Percentiles rank a stretch among this genome's conserved stretches.
Conservation (phyloP, 2,888 invertebrate genomes). For the Cerastis rubricosa region DNA sequence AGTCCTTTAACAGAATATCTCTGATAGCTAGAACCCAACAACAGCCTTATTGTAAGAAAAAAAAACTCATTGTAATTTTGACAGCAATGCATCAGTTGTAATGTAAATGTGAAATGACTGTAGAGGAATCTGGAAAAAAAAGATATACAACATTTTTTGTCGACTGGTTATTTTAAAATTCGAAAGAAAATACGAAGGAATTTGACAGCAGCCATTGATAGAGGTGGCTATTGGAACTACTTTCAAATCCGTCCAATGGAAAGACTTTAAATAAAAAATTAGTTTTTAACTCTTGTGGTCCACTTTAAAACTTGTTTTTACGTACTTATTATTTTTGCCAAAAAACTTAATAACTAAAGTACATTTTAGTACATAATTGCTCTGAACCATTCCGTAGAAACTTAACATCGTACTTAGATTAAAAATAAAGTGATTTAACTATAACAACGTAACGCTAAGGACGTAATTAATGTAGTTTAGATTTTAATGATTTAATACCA, state of each 20-base stretch:
- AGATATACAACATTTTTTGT: not conserved
- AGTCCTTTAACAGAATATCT: not conserved
- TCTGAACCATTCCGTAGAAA: conserved; percentile 57
- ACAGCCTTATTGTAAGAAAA: not conserved
- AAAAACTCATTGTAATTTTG: not conserved
- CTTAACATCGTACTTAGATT: conserved; percentile 54
- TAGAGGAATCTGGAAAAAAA: not conserved
- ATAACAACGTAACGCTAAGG: conserved; percentile 73
- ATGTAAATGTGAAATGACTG: not conserved
- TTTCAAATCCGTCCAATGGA: conserved; percentile 4
- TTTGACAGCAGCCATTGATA: conserved; percentile 8
- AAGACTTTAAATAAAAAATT: not conserved
- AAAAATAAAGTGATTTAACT: conserved; percentile 69
- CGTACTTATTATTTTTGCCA: conserved; percentile 50
- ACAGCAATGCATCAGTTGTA: not conserved
- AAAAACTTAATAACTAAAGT: conserved; percentile 45
- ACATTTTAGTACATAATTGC: conserved; percentile 28
- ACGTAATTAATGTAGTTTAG: conserved; percentile 75
- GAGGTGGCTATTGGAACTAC: conserved; percentile 17
- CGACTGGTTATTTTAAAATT: conserved; percentile 9
- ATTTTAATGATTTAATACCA: conserved; percentile 64
- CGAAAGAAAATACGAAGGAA: not conserved
- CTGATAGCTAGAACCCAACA: not conserved
- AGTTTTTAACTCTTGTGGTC: not conserved
- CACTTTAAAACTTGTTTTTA: not conserved